Conservation (phyloP, 1,140 invertebrate species). For the Rhynchophorus ferrugineus region DNA sequence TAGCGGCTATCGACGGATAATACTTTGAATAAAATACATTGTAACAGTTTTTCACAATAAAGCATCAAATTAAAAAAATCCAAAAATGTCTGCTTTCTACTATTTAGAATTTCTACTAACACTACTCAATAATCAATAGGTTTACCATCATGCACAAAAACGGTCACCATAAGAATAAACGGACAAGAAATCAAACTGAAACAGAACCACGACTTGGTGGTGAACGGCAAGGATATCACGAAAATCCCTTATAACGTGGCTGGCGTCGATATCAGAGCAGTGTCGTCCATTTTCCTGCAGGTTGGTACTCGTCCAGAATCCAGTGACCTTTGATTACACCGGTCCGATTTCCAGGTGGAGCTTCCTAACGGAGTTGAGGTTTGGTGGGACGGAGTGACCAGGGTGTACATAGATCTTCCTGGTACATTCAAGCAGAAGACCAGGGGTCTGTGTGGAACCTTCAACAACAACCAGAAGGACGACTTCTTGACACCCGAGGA, state of each 20-base stretch:
- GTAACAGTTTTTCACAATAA: too few relatives aligned
- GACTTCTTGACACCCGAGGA: constrained; percentile 82
- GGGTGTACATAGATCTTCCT: constrained; percentile 75
- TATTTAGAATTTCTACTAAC: too few relatives aligned
- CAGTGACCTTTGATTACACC: too few relatives aligned
- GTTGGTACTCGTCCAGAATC: too few relatives aligned
- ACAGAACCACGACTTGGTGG: constrained; percentile 57
- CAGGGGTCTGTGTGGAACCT: constrained; percentile 80
- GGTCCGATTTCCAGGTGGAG: constrained; percentile 56
- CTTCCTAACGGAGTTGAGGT: constrained; percentile 68
- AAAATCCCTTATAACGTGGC: constrained; percentile 55
- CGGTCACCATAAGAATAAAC: constrained; percentile 55
- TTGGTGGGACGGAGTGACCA: constrained; percentile 76
- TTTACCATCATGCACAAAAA: constrained; percentile 73
- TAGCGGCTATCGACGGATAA: too few relatives aligned
- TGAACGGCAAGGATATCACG: constrained; percentile 63
- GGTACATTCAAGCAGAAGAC: constrained; percentile 60
- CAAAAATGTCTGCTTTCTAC: too few relatives aligned
- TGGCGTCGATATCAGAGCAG: constrained; percentile 54
- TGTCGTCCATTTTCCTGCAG: constrained; percentile 68
- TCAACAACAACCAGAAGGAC: constrained; percentile 77
- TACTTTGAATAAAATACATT: too few relatives aligned
- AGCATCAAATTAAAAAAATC: too few relatives aligned
- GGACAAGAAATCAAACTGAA: constrained; percentile 56
- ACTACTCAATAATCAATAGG: too few relatives aligned